Base-by-base conservation (phyloP, 2,113 vertebrate genomes). In the Ameiurus melas region DNA sequence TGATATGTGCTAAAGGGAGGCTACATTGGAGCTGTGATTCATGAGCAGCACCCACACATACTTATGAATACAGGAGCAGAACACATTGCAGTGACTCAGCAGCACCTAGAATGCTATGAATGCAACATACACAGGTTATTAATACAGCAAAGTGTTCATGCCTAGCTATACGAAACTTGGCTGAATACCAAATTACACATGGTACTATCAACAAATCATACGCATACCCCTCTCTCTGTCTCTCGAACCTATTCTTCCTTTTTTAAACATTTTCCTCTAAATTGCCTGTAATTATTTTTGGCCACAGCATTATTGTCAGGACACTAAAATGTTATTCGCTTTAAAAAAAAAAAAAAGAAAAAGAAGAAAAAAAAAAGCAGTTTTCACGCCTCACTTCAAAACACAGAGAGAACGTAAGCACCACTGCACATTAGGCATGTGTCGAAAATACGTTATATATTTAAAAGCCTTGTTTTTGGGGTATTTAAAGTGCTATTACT, bases 31-130 rank as follows among this genome's bases (percentile, higher is more conserved):
- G 19, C 68, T 33, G 57, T 77, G 70, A 86, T 86, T 75, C 85
- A 86, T 62, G n/a, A 71, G 19, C 51, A 75, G 68, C 84, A 73
- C 84, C 84, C 84, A 85, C 87, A 57, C 73, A 39, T 30, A 60
- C 80, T 82, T 60, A 39, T 27, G 17, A 84, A 51, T 8, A 33
- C 36, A 78, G 68, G 25, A 85, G 55, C 17, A 55, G 84, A 87
- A 84, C 51, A 79, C 53, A 75, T 43, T 16, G 20, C 27, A 36
- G 57, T 77, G 88, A 89, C 66, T 83, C 43, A 83, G 85, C 79
- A 86, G 47, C 17, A 58, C 25, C 0, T 57, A 66, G 36, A 19
- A 83, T 47, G 51, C 25, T 71, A 80, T 16, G 27, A 86, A 77
- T 30, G 14, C 36, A 78, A 80, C 66, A 22, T 51, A 39, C 43